Evolutionary conservation across 2,113 vertebrate genomes (phyloP).

Genomic region (Vulpes vulpes): DNA sequence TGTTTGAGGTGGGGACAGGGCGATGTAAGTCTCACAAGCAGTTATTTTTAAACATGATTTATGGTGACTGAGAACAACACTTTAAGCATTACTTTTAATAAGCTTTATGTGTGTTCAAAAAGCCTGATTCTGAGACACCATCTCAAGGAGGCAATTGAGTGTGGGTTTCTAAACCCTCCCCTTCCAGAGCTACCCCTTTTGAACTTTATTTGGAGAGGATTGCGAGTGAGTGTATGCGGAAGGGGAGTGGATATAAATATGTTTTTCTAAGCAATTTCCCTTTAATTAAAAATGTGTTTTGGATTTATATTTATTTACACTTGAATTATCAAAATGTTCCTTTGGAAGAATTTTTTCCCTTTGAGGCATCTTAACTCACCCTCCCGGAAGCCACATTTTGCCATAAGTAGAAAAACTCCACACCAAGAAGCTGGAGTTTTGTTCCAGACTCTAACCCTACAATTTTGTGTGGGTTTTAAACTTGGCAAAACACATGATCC

Average conservation of each 20-base stretch:
- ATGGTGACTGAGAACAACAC: not conserved
- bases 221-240: not conserved
- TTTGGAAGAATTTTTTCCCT: slow-evolving; percentile 80
- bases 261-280: slow-evolving; percentile 80
- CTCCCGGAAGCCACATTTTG: slow-evolving; percentile 84
- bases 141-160: not conserved
- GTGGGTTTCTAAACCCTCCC: not conserved
- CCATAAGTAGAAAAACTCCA: slow-evolving; percentile 85
- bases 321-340: slow-evolving; percentile 83
- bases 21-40: not conserved
- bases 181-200: slow-evolving; percentile 1
- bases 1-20: not conserved
- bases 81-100: not conserved
- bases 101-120: not conserved
- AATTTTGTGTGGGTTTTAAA: slow-evolving; percentile 84
- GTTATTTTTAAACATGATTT: not conserved
- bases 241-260: slow-evolving; percentile 56
- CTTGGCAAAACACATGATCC: slow-evolving; percentile 78
- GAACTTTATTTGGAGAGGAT: slow-evolving; percentile 30
- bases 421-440: slow-evolving; percentile 76
- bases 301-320: slow-evolving; percentile 83
- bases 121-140: not conserved
- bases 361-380: slow-evolving; percentile 82
- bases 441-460: slow-evolving; percentile 82
- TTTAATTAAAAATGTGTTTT: slow-evolving; percentile 83